Conservation (phyloP, 2,888 invertebrate species). For the Cylloceria caligata region DNA sequence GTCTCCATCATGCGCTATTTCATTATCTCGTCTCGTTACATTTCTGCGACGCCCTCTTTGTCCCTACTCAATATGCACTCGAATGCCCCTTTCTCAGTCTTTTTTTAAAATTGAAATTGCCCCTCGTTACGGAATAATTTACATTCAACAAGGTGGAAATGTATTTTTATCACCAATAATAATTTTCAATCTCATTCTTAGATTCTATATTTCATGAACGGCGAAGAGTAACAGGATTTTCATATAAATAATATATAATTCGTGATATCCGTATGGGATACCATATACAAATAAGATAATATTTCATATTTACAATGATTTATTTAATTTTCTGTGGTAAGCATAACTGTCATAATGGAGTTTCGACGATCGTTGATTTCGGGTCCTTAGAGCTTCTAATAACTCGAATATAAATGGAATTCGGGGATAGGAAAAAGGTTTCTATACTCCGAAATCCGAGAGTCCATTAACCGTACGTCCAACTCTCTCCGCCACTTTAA, state of each 20-base stretch:
- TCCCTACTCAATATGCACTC: neutral
- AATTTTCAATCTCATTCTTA: no score
- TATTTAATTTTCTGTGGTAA: no score
- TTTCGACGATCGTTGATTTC: neutral
- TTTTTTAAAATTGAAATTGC: neutral
- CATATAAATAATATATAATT: no score
- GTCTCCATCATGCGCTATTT: slow-evolving; percentile 1
- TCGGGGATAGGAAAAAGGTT: slow-evolving; percentile 1
- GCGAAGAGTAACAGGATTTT: no score
- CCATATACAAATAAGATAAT: no score
- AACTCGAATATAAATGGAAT: neutral
- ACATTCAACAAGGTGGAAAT: neutral
- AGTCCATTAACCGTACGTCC: slow-evolving; percentile 52
- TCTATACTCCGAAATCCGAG: neutral
- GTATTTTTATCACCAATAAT: no score
- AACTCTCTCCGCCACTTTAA: slow-evolving; percentile 46
- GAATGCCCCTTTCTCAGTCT: neutral
- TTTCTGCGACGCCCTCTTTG: neutral
- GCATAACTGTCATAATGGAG: no score
- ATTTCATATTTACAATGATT: no score
- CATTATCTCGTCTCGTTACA: slow-evolving; percentile 12
- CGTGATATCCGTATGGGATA: no score
- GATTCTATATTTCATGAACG: no score
- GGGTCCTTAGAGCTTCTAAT: neutral
- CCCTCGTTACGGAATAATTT: neutral